Base-by-base conservation (phyloP, 2,888 invertebrate genomes). In the Cosmia pyralina region DNA sequence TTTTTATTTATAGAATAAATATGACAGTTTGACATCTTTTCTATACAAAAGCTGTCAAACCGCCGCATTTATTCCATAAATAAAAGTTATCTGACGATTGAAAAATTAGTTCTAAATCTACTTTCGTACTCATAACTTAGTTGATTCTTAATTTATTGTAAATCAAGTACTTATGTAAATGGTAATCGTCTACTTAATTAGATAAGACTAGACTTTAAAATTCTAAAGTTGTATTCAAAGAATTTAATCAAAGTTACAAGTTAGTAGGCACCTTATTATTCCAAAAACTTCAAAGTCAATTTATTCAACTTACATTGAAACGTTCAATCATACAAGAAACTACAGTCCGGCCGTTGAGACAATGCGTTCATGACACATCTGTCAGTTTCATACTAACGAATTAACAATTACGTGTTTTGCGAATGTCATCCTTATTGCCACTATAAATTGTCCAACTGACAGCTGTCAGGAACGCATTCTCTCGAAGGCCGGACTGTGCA, bases 221-320 rank as follows among this genome's bases (percentile, higher is more conserved):
- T 19, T 58, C 10, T 8, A 3, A 59, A 52, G 46, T 46, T 19
- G 28, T 69, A 46, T 58, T 0, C 7, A 41, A 69, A 52, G 10
- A 46, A 41, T 52, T 41, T 58, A 15, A 77, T 55, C 46, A 5
- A 5, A 22, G 44, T 52, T 60, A 22, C 34, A 74, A 75, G 76
- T 73, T 60, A 28, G 28, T 5, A 60, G 13, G 11, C 28, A 50
- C 22, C 15, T 1, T 48, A 28, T 41, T 48, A 38, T 22, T 77
- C 19, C 11, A n/a, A 28, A 22, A 59, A 78, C 19, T 68, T 22
- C 13, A 34, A 44, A 60, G 34, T 13, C 34, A 48, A 60, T 72
- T 71, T 15, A 59, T 72, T 34, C 19, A 79, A 34, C 15, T 63
- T 19, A n/a, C 17, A 55, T 11, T n/a, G 8, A 38, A 65, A 28